A percentile compares a stretch with the other conserved stretches of the same genome.
These are phyloP conservation scores for Chaetodon trifasciatus DNA, from an alignment of 2,797 vertebrate genomes.

Conservation along the genomic window DNA sequence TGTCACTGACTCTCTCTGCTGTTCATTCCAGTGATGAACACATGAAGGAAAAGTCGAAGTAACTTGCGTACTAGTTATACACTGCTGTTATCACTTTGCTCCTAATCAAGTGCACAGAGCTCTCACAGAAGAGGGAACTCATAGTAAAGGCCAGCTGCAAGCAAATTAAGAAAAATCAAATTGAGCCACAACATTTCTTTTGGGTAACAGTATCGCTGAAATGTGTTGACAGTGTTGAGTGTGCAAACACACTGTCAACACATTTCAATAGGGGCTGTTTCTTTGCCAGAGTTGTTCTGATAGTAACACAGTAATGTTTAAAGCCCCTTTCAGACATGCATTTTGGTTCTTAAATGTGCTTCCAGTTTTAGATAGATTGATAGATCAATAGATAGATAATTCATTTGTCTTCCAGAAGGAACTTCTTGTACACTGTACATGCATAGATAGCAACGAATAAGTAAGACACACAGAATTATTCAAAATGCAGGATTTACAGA, in stretches of 20 bases:
- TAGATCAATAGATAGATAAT: too few species aligned
- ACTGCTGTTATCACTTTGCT: slow-evolving; percentile 6
- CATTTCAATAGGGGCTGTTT: neutral
- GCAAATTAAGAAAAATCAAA: neutral
- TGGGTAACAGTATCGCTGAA: neutral
- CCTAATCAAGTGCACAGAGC: neutral
- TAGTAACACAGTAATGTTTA: too few species aligned
- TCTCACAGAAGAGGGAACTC: neutral
- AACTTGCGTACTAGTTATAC: neutral
- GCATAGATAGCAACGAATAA: too few species aligned
- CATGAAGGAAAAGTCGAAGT: neutral
- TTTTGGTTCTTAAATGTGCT: neutral
- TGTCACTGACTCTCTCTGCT: neutral
- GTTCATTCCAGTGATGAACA: neutral
- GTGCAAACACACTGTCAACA: neutral
- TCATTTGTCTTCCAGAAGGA: too few species aligned
- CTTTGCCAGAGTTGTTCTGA: too few species aligned
- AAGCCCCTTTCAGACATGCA: neutral
- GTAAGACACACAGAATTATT: too few species aligned
- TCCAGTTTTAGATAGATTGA: neutral
- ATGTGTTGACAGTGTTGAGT: too few species aligned
- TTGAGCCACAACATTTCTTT: neutral
- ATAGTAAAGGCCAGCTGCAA: neutral
- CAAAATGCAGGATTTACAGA: too few species aligned
- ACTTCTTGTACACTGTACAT: too few species aligned